A percentile compares a stretch with the other conserved stretches of the same genome.
phyloP scores from a whole-genome alignment of 2,113 vertebrate genomes.

The Albula glossodonta region DNA sequence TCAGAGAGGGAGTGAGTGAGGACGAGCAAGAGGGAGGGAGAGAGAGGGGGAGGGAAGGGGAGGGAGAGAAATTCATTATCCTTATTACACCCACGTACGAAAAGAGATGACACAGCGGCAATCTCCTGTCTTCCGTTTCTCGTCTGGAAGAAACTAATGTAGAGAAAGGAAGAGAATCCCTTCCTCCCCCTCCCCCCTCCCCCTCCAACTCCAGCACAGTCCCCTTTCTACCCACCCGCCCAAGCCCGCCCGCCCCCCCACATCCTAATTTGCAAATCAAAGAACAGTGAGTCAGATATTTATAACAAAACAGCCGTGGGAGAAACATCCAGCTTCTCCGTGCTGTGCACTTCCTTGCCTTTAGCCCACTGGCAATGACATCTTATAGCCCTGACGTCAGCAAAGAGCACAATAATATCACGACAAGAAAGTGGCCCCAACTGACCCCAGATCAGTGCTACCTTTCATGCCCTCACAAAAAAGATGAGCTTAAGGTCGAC shows the following conservation, averaged over 20 bases:
- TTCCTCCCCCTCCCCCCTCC: too few relatives aligned
- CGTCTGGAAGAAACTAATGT: constrained; percentile 9
- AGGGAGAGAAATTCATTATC: not conserved
- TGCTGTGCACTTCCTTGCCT: constrained; percentile 30
- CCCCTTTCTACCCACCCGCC: not conserved
- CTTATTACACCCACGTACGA: constrained; percentile 11
- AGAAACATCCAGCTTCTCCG: constrained; percentile 38
- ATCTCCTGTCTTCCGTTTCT: not conserved
- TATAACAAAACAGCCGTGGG: constrained; percentile 60
- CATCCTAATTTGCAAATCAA: constrained; percentile 66
- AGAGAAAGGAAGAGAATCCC: not conserved
- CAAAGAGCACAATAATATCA: not conserved
- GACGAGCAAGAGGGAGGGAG: too few relatives aligned
- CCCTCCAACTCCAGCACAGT: not conserved
- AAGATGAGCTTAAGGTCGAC: not conserved
- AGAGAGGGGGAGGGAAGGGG: too few relatives aligned
- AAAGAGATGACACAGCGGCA: constrained; percentile 23
- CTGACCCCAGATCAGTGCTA: constrained; percentile 17
- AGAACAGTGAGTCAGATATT: constrained; percentile 63
- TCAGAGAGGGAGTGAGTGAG: not conserved
- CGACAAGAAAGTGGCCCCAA: constrained; percentile 11
- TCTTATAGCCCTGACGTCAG: constrained; percentile 31
- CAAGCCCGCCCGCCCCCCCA: constrained; percentile 26
- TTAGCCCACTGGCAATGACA: constrained; percentile 22
- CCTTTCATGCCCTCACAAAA: not conserved